Conservation (phyloP, 1,140 invertebrate genomes). For the Varroa destructor region DNA sequence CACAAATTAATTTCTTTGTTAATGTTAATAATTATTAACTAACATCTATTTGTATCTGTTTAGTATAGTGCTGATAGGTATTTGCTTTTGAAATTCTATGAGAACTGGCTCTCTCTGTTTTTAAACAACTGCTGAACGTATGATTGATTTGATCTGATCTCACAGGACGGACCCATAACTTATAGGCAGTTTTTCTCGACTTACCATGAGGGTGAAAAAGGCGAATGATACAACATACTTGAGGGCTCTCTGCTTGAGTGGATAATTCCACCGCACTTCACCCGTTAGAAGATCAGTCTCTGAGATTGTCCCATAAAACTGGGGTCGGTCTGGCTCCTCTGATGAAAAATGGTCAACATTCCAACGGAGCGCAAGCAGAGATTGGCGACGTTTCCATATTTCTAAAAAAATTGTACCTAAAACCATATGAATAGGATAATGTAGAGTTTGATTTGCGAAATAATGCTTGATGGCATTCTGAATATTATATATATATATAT, state of each 20-base stretch:
- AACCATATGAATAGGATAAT: conserved; percentile 11
- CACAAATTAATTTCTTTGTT: conserved; percentile 27
- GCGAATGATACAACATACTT: conserved; percentile 39
- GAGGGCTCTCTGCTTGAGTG: conserved; percentile 36
- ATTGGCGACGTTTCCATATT: conserved; percentile 42
- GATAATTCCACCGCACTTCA: conserved; percentile 39
- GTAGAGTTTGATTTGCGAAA: neutral
- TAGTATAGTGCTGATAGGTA: too few species aligned
- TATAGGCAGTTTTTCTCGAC: neutral
- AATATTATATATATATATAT: too few species aligned
- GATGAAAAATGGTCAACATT: conserved; percentile 43
- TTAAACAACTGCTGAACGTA: too few species aligned
- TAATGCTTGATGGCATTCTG: too few species aligned
- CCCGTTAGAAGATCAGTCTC: conserved; percentile 38
- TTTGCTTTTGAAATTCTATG: too few species aligned
- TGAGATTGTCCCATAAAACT: conserved; percentile 39
- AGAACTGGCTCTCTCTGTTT: too few species aligned
- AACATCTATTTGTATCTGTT: neutral
- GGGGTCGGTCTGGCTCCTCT: conserved; percentile 42
- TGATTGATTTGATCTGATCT: too few species aligned
- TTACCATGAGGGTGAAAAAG: conserved; percentile 40
- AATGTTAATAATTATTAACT: conserved; percentile 1
- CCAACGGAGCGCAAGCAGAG: conserved; percentile 42
- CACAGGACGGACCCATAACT: too few species aligned
- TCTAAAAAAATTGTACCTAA: conserved; percentile 43